phyloP scores from a whole-genome alignment of 2,113 vertebrate species.

The Spheniscus mendiculus region DNA sequence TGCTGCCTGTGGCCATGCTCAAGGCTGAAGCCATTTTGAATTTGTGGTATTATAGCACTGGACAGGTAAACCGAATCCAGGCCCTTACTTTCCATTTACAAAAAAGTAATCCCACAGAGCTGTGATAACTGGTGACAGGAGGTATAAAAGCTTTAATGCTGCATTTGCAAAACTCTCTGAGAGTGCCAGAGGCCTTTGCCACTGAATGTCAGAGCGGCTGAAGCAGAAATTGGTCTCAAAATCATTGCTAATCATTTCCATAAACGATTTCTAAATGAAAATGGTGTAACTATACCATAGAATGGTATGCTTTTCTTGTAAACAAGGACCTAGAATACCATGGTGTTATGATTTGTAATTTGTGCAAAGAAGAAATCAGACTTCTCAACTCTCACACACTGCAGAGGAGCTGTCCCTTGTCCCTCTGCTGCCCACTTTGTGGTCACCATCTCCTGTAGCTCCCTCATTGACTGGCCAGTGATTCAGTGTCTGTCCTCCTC shows the following conservation, averaged over 20 bases:
- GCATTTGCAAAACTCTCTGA: constrained; percentile 3
- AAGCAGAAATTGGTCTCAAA: constrained; percentile 8
- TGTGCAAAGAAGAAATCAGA: background rate
- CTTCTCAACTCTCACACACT: background rate
- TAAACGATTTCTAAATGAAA: background rate
- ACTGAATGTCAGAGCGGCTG: background rate
- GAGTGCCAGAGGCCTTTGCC: background rate
- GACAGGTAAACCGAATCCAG: background rate
- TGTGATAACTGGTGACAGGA: background rate
- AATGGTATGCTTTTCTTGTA: background rate
- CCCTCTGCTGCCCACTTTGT: background rate
- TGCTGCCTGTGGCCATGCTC: background rate
- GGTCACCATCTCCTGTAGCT: background rate
- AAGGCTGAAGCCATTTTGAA: background rate
- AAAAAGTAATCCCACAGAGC: background rate
- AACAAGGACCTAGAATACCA: background rate
- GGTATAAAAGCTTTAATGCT: constrained; percentile 1
- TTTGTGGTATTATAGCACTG: background rate
- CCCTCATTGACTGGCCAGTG: background rate
- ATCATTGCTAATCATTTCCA: background rate
- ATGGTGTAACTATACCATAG: background rate
- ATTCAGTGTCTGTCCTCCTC: background rate
- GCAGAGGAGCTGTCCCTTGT: background rate
- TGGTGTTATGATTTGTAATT: background rate
- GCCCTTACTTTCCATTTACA: background rate